These are phyloP conservation scores for Sphecodes monilicornis DNA, from an alignment of 2,888 invertebrate species.

Conservation along the genomic window DNA sequence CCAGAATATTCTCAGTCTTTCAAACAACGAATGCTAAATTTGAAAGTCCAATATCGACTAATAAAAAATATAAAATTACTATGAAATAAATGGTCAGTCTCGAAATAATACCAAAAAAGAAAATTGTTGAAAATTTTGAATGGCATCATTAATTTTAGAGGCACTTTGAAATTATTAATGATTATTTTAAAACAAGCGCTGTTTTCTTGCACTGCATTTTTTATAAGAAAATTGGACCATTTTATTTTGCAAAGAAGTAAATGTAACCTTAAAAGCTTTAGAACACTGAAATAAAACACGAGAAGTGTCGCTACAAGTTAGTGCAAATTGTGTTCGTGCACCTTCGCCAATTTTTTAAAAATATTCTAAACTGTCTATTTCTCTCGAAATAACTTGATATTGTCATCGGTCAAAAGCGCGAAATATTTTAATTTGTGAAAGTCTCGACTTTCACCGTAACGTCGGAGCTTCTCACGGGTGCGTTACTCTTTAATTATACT, in stretches of 20 bases:
- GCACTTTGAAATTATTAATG: no score
- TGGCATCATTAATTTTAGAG: no score
- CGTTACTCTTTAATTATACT: not conserved
- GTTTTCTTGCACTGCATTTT: no score
- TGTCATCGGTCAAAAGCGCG: not conserved
- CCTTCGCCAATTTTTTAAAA: not conserved
- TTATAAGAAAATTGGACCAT: not conserved
- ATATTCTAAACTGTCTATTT: not conserved
- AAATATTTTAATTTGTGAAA: slow-evolving; percentile 43
- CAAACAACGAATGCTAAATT: not conserved
- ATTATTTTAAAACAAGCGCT: no score
- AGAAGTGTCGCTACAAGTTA: not conserved
- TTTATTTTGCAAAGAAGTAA: not conserved
- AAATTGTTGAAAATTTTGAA: not conserved
- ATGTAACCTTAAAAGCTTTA: not conserved
- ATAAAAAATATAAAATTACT: not conserved
- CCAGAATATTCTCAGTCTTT: no score
- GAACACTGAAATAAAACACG: not conserved
- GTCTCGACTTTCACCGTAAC: slow-evolving; percentile 53
- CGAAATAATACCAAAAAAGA: not conserved
- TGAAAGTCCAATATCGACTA: not conserved
- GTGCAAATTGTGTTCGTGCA: not conserved
- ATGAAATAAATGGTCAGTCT: not conserved
- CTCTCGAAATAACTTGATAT: not conserved
- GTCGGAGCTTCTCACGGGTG: slow-evolving; percentile 13